Base-by-base conservation (phyloP, 2,113 vertebrate genomes). In the Gasterosteus nipponicus region DNA sequence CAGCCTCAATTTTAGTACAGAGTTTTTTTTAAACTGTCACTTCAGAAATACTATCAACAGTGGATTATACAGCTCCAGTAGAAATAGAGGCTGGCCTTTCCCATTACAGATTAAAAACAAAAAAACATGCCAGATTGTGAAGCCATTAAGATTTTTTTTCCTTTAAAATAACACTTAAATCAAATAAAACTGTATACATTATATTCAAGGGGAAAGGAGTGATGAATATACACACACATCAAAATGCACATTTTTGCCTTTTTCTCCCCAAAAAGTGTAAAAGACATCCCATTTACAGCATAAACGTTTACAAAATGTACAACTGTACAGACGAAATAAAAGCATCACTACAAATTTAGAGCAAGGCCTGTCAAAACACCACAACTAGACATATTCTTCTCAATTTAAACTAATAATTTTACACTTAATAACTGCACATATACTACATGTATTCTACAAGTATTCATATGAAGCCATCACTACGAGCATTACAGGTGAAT, bases 271-370 rank as follows among this genome's bases (percentile, higher is more conserved):
- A 95, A 82, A 95, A 94, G 95, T 95, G 95, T 96, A 96, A 97
- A 98, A 97, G 94, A 96, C 96, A 95, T 96, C 95, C 95, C 96
- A 99, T 99, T 97, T 98, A 98, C 98, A 98, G 96, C 96, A 95
- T 96, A 94, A 96, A 97, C 96, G 97, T 97, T 99, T 99, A 98
- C 97, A 98, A 26, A 98, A 99, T 99, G 96, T 99, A 99, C 98
- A 99, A 96, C 96, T 99, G 97, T 99, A 98, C 97, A 99, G 95
- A 96, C 95, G 94, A 97, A 93, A 94, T 95, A 94, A 93, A 95
- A 96, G 95, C 93, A 88, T 96, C 94, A 97, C 96, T 97, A 97
- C 94, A 94, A 96, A 96, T 96, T 96, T 95, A 96, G 87, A 89
- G 96, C 96, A 97, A 97, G 95, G 96, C 95, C 95, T 94, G 93